Conservation (phyloP, 1,140 invertebrate genomes). For the Aphis gossypii region DNA sequence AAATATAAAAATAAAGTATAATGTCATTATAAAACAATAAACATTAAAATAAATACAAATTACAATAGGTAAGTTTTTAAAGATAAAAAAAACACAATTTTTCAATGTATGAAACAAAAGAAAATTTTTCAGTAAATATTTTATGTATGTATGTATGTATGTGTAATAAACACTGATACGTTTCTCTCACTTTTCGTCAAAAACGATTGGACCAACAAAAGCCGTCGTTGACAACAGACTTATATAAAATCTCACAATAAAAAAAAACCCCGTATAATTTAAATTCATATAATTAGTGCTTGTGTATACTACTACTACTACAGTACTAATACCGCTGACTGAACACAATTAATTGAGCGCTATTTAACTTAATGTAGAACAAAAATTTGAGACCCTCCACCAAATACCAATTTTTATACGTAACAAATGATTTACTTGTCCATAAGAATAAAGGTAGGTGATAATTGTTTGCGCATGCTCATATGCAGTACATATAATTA, state of each 20-base stretch:
- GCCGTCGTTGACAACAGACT: neutral
- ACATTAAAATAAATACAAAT: slow-evolving; percentile 7
- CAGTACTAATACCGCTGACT: slow-evolving; percentile 22
- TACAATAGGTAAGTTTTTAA: neutral
- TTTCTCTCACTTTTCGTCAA: slow-evolving; percentile 55
- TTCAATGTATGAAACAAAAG: neutral
- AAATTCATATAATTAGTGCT: slow-evolving; percentile 49
- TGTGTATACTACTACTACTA: neutral
- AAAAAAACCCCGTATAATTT: slow-evolving; percentile 54
- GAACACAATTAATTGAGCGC: slow-evolving; percentile 52
- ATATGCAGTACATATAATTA: neutral
- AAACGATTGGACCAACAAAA: slow-evolving; percentile 36
- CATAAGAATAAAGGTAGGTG: neutral
- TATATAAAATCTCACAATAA: slow-evolving; percentile 21
- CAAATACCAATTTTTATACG: neutral
- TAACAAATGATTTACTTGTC: neutral
- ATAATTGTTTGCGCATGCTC: neutral
- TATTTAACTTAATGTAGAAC: slow-evolving; percentile 15
- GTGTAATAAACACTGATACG: slow-evolving; percentile 28
- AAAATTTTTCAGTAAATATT: neutral
- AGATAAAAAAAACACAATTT: neutral
- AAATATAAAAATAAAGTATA: slow-evolving; percentile 14
- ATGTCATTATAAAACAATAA: neutral
- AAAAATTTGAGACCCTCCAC: slow-evolving; percentile 34
- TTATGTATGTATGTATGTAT: neutral